Base-by-base conservation (phyloP, 2,113 vertebrate genomes). In the Carassius gibelio region DNA sequence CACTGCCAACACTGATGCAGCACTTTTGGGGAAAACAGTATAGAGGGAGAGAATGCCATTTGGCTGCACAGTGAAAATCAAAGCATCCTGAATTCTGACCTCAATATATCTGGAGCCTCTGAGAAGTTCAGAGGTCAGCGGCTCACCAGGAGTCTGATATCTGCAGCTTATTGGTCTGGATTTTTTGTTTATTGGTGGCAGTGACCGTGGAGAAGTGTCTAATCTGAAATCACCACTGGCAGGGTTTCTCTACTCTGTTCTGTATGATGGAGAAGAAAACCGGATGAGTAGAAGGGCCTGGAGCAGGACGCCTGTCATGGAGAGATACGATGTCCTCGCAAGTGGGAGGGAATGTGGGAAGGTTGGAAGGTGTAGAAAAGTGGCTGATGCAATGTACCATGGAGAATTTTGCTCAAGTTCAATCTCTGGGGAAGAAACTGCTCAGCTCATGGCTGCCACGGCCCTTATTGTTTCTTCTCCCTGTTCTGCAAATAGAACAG, bases 1-100 rank as follows among this genome's bases (percentile, higher is more conserved):
- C 21, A 38, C 68, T 38, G 64, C 50, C 64, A 72, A 72, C 50
- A 38, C 90, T 93, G 92, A 93, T 88, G 75, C 91, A 91, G 92
- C 93, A 88, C 74, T 93, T 93, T 94, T 87, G 8, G 23, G 50
- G 50, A 5, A 3, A 38, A 59, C 50, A 1, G 6, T 45, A 57
- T 74, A 8, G 30, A 83, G 30, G 17, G 48, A n/a, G 66, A 57
- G n/a, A 55, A 57, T 36, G 48, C 6, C 7, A n/a, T 21, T 30
- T 52, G 64, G 62, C 57, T 23, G 34, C 1, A 57, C 48, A 36
- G 17, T 13, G 17, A 50, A 81, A 68, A 66, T 66, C 62, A 81
- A 66, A 81, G 48, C 78, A 7, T 42, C 36, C 42, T 66, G 36
- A 38, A 38, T 78, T 38, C 30, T 61, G 55, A 81, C 34, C 30